Evolutionary conservation across 2,888 invertebrate genomes (phyloP), one percentile per base, ranked within the genome.

Genomic region (Calephelis perditalis): DNA sequence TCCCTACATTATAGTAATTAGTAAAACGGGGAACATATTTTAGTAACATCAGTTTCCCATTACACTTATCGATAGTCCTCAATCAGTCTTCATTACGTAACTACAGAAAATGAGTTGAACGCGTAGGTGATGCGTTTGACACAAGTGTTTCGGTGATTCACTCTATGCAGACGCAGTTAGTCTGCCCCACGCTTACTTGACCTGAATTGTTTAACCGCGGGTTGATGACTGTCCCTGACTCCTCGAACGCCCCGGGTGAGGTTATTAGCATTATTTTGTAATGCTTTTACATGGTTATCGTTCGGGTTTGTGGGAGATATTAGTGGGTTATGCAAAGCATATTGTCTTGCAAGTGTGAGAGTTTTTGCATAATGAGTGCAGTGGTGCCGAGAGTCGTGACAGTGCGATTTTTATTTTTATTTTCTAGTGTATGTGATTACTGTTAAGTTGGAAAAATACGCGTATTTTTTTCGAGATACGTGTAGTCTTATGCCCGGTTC

Each of bases 191-290:
- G 71, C 71, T 81, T 79, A 79, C 78, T 77, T 80, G 82, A 70
- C 80, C 82, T 80, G 77, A 79, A 82, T 83, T 82, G 82, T 83
- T 81, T 76, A 71, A 35, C 75, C 68, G 65, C 74, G 77, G 84
- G 84, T 85, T 82, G 84, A 83, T 72, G 84, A 78, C 81, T 83
- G 84, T 69, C 83, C 81, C 77, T 82, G 85, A 82, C 84, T 82
- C 74, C 74, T 71, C 71, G 68, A 67, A 68, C 71, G 77, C 75
- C 74, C 72, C 63, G 72, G 70, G 76, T 76, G 74, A 79, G 73
- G 76, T 77, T 79, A 71, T 79, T 78, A 76, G 75, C 78, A 76
- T 71, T 70, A 70, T 74, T 78, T 61, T 61, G 56, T 62, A 55
- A 62, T 62, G 36, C 60, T 55, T 36, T 58, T 56, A 52, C 55